A percentile compares a stretch with the other conserved stretches of the same genome.
These are phyloP conservation scores for Sparidentex hasta DNA, from an alignment of 2,797 vertebrate genomes.

Conservation along the genomic window DNA sequence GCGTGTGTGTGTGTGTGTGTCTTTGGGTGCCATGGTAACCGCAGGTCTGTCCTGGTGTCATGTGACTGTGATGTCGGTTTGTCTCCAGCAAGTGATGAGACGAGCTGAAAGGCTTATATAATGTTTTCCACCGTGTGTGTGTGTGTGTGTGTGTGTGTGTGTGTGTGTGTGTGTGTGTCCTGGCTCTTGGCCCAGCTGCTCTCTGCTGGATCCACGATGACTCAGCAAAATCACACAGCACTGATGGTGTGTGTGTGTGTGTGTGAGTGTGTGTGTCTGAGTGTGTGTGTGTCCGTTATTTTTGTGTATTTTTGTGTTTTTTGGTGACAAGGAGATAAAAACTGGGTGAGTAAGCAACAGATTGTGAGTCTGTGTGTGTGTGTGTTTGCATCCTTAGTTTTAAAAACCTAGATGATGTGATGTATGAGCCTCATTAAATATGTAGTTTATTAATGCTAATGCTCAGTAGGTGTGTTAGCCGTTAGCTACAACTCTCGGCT, in stretches of 20 bases:
- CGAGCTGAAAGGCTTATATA: constrained; percentile 50
- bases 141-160: constrained; percentile 33
- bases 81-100: constrained; percentile 32
- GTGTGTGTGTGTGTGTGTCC: constrained; percentile 30
- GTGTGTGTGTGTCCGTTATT: neutral
- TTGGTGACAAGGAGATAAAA: constrained; percentile 46
- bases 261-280: constrained; percentile 1
- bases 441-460: too few species aligned
- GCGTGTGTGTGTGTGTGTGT: constrained; percentile 9
- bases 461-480: too few species aligned
- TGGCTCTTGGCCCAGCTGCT: constrained; percentile 53
- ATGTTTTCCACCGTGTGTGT: constrained; percentile 34
- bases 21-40: constrained; percentile 9
- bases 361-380: constrained; percentile 35
- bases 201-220: constrained; percentile 56
- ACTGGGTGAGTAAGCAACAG: constrained; percentile 63
- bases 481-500: too few species aligned
- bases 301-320: constrained; percentile 25
- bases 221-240: constrained; percentile 64
- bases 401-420: neutral
- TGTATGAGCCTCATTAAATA: neutral
- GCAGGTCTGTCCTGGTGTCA: constrained; percentile 43
- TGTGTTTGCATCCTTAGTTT: constrained; percentile 19
- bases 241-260: constrained; percentile 25
- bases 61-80: constrained; percentile 43